Evolutionary conservation across 2,113 vertebrate species (phyloP), one percentile per base, ranked within the genome.

Genomic region (Zapornia atra): DNA sequence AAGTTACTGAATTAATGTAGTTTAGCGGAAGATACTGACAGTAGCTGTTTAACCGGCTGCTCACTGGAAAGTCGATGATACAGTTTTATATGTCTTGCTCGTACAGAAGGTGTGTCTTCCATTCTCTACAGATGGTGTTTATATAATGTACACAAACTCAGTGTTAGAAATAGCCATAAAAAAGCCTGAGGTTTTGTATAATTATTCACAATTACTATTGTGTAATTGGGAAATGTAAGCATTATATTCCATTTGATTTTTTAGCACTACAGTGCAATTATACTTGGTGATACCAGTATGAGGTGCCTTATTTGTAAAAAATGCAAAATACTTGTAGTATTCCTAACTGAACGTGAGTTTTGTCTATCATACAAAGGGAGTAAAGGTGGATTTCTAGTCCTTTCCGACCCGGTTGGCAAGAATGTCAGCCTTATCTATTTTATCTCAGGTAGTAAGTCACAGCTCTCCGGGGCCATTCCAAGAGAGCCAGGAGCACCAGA

Each of bases 121-220:
- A 19, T 94, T 97, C 80, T 90, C 92, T 96, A 64, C 97, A 98
- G 97, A 97, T 98, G 96, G 96, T 97, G 97, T 97, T 98, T 98
- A 90, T 97, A 59, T 50, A 96, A 92, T 73, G 83, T 94, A 79
- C 82, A 82, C 24, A 96, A 97, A 92, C 96, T 96, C 95, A 89
- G 84, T 70, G 25, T 94, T 93, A 86, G 87, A 96, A 97, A 87
- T 79, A 92, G 84, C 92, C 86, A 73, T 97, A 90, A 97, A 97
- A 97, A 95, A 97, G 92, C 91, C 56, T 4, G 48, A 95, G 93
- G 54, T 85, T 97, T 96, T 96, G 90, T 96, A 73, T 91, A 97
- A 96, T 97, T 96, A 97, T 96, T 98, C 90, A 90, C 96, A 95
- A 96, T 97, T 95, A 90, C 90, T 96, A 64, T 95, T 96, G 96